Evolutionary conservation across 1,140 invertebrate species (phyloP), one percentile per base, ranked within the genome.

Genomic region (Bombus fervidus): DNA sequence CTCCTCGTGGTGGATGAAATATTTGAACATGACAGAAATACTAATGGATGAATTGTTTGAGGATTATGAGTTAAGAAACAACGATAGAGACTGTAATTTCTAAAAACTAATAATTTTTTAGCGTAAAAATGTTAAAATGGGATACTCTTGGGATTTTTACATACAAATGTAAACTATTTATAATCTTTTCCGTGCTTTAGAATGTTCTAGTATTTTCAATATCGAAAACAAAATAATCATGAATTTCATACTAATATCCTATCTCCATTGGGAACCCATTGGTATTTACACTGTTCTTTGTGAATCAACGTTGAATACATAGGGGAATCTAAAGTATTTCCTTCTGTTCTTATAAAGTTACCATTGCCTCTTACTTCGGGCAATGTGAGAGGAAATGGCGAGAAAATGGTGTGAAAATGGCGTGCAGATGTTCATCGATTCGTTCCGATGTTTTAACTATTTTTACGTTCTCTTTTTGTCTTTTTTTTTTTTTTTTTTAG

Each of bases 261-360:
- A 39, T 31, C 57, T 47, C 83, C 86, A 72, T 86, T 59, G 84
- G 74, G 78, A 88, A 79, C 72, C 80, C 81, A 86, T 91, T 90
- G 89, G 86, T 90, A 88, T 89, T 83, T 87, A 43, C 86, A 81
- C 90, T 89, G 88, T 92, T 89, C 91, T 89, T 92, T 90, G 87
- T 86, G 69, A 80, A 90, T 83, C 78, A 74, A 62, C 81, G 57
- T 77, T 83, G 80, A 87, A 47, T 79, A 64, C 81, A 83, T 85
- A 82, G 69, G 76, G 79, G 86, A 89, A 90, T 90, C 64, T 81
- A 81, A 84, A 90, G 82, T 89, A 85, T 81, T 88, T 88, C 86
- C 34, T 10, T 81, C 78, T 43, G 37, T 62, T 80, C 83, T 62
- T 86, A 81, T 66, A 74, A 34, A 43, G 79, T 69, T 37, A 74